Evolutionary conservation across 2,888 invertebrate species (phyloP), one percentile per base, ranked within the genome.

Genomic region (Patella caerulea): DNA sequence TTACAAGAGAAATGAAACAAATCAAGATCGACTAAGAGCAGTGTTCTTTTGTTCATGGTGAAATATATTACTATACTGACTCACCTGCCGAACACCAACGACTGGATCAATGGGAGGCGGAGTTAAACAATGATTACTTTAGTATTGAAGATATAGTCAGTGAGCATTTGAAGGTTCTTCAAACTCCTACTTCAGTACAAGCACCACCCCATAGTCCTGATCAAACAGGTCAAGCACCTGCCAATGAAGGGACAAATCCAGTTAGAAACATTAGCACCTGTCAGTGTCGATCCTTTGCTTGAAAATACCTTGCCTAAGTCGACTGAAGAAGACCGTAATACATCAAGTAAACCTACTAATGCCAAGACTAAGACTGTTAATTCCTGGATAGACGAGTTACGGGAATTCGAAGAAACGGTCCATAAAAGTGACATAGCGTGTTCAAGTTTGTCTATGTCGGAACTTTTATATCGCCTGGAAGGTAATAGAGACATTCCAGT

Each of bases 311-410:
- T 45, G 1, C 0, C 45, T 7, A 45, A 45, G 9, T 45, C 9
- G 45, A 9, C 9, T 9, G 7, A 45, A 45, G 34, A 45, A 45
- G 9, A 45, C 9, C 3, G 45, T 45, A 45, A 45, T 9, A 45
- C 45, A 4, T 9, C 45, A 9, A 45, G 45, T 1, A 45, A 45
- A 4, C 9, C 45, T 65, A 12, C 14, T 24, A 65, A 14, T 19
- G 65, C 12, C 19, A 65, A 19, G 19, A 14, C 12, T 7, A 59
- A 34, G 15, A n/a, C 52, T 0, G 24, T 72, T 5, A 73, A 77
- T 29, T 19, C 69, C n/a, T 73, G 77, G 77, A 73, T 77, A 17
- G 71, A 73, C 12, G 69, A 74, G 7, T 52, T 74, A 2, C 3
- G 3, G 14, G 74, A 74, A 19, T 74, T 74, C 19, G 17, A 59